Evolutionary conservation across 2,113 vertebrate species (phyloP), one percentile per base, ranked within the genome.

Genomic region (Arothron firmamentum): DNA sequence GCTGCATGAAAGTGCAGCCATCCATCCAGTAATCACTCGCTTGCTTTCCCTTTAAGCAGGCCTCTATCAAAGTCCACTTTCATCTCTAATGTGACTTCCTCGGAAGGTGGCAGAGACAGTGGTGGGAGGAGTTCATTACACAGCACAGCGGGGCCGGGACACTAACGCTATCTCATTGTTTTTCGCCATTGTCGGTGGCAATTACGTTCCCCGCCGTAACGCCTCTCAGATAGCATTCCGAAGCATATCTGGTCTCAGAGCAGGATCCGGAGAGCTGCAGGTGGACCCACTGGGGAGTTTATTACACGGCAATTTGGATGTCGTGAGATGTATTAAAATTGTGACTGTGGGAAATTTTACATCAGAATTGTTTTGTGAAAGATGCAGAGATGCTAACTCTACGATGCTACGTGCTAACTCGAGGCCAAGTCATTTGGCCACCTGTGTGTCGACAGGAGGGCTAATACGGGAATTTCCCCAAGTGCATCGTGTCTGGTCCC

Each of bases 21-120:
- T 85, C 73, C 70, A 78, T 56, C 66, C 68, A 69, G 77, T 66
- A 77, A 83, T 86, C 84, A 84, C 74, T 58, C 64, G 61, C 62
- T 82, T 75, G 61, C 62, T 67, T 60, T 78, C 69, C 72, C 82
- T 87, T 75, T 58, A 73, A 75, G 78, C 67, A 50, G 73, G 70
- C 41, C 52, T 72, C 71, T 74, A 87, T 85, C 78, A 85, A 88
- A 87, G 77, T 70, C 57, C 59, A 77, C 82, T 88, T 87, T 87
- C 83, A 86, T 85, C 77, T 76, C n/a, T 82, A 74, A 82, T 75
- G 76, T 76, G 74, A 75, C 84, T 77, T 80, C 64, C 72, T 77
- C 72, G 14, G 66, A 70, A 81, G 81, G 68, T 58, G 73, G 65
- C 20, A 57, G 57, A 47, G 45, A 28, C 25, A 28, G 25, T 28